These are phyloP conservation scores for Vespertilio murinus DNA, from an alignment of 2,797 vertebrate genomes.

Conservation along the genomic window DNA sequence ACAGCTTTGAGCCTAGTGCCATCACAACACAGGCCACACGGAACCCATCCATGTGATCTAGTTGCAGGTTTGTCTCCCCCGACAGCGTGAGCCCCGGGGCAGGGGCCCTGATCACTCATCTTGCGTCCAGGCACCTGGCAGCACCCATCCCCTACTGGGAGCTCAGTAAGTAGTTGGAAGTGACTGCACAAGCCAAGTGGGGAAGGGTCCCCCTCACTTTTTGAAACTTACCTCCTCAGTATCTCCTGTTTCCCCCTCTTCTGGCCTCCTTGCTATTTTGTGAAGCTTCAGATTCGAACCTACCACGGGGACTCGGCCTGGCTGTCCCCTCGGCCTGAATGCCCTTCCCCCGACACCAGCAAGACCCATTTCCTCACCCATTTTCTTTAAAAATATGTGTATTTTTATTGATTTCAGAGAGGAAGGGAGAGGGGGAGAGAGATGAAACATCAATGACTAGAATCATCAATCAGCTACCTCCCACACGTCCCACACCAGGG, in stretches of 20 bases:
- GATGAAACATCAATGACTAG: no score
- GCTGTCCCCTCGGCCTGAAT: not conserved
- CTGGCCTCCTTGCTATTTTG: not conserved
- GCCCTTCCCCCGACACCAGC: not conserved
- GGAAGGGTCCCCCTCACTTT: not conserved
- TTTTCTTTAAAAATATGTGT: not conserved
- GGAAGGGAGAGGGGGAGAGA: no score
- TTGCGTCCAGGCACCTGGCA: not conserved
- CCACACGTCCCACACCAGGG: no score
- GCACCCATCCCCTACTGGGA: accelerated
- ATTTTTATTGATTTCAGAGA: no score
- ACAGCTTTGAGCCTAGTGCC: no score
- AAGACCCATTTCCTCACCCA: not conserved
- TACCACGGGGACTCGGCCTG: no score
- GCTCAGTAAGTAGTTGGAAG: not conserved
- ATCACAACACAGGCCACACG: accelerated
- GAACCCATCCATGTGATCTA: no score
- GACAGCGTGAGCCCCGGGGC: not conserved
- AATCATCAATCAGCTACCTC: no score
- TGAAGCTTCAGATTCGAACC: not conserved
- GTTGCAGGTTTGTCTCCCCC: not conserved
- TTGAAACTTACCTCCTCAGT: accelerated
- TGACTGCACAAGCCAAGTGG: no score
- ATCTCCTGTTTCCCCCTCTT: no score
- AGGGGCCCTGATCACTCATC: not conserved